phyloP scores from a whole-genome alignment of 2,888 invertebrate species.

The Trachelus iudaicus region DNA sequence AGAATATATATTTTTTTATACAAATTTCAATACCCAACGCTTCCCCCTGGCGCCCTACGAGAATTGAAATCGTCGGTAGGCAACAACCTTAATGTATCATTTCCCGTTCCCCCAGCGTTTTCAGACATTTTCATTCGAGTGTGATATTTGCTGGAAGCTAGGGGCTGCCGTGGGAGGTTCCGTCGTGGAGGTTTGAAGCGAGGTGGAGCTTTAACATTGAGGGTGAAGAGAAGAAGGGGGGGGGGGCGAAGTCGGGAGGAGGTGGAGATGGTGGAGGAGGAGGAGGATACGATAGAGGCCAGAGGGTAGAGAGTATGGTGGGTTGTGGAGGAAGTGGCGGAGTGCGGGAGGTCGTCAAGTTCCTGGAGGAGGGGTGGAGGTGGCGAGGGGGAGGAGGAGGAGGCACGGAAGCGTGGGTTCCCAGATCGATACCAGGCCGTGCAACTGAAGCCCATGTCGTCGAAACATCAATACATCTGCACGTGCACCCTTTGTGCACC shows the following conservation, averaged over 20 bases:
- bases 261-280: constrained; percentile 21
- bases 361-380: constrained; percentile 32
- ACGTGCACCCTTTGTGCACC: constrained; percentile 51
- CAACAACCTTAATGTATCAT: constrained; percentile 35
- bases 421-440: constrained; percentile 59
- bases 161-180: constrained; percentile 29
- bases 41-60: background rate
- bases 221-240: constrained; percentile 21
- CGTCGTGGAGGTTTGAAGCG: constrained; percentile 17
- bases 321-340: constrained; percentile 23
- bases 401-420: constrained; percentile 51
- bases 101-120: constrained; percentile 36
- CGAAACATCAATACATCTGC: constrained; percentile 53
- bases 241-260: constrained; percentile 1
- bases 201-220: constrained; percentile 32
- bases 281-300: constrained; percentile 6
- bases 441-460: constrained; percentile 54
- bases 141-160: constrained; percentile 42
- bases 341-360: constrained; percentile 23
- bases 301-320: constrained; percentile 13
- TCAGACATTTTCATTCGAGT: constrained; percentile 46
- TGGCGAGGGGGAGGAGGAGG: constrained; percentile 29
- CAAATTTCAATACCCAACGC: background rate
- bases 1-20: background rate
- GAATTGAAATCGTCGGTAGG: constrained; percentile 16